A percentile compares a stretch with the other conserved stretches of the same genome.
phyloP scores from a whole-genome alignment of 2,113 vertebrate species.

The Bucco capensis region DNA sequence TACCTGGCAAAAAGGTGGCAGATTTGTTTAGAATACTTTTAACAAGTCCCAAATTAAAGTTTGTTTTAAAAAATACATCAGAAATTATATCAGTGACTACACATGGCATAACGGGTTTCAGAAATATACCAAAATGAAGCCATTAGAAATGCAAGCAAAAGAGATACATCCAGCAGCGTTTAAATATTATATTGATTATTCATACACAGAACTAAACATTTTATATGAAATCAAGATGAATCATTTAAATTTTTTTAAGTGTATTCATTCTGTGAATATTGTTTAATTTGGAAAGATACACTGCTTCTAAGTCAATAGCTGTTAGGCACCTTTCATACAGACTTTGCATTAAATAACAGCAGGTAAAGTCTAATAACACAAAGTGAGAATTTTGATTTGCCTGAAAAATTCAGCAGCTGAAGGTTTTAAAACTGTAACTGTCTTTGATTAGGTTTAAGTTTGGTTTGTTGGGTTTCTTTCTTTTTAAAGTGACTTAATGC shows the following conservation, averaged over 20 bases:
- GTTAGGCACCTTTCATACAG: slow-evolving; percentile 65
- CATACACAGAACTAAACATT: background rate
- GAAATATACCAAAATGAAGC: slow-evolving; percentile 35
- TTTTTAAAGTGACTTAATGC: background rate
- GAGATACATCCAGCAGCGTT: slow-evolving; percentile 14
- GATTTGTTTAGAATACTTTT: slow-evolving; percentile 1
- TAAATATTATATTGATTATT: background rate
- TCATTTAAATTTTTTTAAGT: background rate
- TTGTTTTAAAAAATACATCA: slow-evolving; percentile 10
- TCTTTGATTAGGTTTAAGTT: background rate
- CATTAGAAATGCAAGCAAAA: slow-evolving; percentile 41
- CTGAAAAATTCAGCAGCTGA: slow-evolving; percentile 56
- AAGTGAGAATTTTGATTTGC: slow-evolving; percentile 44
- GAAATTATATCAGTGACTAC: slow-evolving; percentile 26
- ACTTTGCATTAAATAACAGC: slow-evolving; percentile 27
- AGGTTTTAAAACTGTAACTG: slow-evolving; percentile 54
- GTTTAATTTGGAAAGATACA: slow-evolving; percentile 31
- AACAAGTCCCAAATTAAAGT: slow-evolving; percentile 1
- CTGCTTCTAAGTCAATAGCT: slow-evolving; percentile 35
- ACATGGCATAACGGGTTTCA: slow-evolving; percentile 14
- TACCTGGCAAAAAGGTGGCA: slow-evolving; percentile 30
- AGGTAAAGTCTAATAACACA: slow-evolving; percentile 46
- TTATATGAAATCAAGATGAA: background rate
- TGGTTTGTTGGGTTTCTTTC: background rate
- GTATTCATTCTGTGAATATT: background rate